Conservation (phyloP, 2,888 invertebrate genomes). For the Caenorhabditis uteleia region DNA sequence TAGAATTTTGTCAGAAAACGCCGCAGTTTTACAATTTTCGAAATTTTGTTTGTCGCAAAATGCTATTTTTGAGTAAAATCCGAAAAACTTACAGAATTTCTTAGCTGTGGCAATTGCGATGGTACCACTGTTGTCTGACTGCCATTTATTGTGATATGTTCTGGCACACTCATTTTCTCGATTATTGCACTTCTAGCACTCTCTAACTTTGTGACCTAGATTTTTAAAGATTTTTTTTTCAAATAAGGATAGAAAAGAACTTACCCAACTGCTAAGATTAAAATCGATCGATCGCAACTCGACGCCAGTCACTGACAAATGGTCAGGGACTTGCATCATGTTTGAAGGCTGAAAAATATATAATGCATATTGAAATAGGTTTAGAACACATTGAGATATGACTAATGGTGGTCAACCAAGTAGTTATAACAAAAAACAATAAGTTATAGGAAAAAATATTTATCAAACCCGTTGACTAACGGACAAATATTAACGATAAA, state of each 20-base stretch:
- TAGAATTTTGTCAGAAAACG: no score
- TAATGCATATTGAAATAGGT: not conserved
- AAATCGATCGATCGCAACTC: constrained; percentile 27
- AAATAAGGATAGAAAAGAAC: not conserved
- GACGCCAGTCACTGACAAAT: constrained; percentile 33
- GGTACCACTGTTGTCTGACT: constrained; percentile 10
- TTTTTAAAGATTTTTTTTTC: not conserved
- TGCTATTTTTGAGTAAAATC: not conserved
- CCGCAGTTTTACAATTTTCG: not conserved
- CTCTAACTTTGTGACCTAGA: constrained; percentile 30
- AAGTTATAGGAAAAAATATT: not conserved
- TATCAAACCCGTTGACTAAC: not conserved
- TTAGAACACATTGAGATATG: constrained; percentile 1
- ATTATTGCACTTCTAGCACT: constrained; percentile 16
- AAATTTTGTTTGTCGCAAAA: no score
- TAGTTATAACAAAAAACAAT: constrained; percentile 4
- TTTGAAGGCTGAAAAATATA: constrained; percentile 3
- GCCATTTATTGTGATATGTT: constrained; percentile 32
- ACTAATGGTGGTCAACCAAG: constrained; percentile 20
- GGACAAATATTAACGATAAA: not conserved
- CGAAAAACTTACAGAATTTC: constrained; percentile 11
- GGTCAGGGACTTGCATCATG: constrained; percentile 40
- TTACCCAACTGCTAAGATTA: constrained; percentile 24
- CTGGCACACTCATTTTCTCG: constrained; percentile 34
- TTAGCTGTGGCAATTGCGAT: constrained; percentile 7